Percentiles rank a stretch among this genome's conserved stretches.
Evolutionary conservation across 2,888 invertebrate species (phyloP).

Genomic region (Eilema caniola): DNA sequence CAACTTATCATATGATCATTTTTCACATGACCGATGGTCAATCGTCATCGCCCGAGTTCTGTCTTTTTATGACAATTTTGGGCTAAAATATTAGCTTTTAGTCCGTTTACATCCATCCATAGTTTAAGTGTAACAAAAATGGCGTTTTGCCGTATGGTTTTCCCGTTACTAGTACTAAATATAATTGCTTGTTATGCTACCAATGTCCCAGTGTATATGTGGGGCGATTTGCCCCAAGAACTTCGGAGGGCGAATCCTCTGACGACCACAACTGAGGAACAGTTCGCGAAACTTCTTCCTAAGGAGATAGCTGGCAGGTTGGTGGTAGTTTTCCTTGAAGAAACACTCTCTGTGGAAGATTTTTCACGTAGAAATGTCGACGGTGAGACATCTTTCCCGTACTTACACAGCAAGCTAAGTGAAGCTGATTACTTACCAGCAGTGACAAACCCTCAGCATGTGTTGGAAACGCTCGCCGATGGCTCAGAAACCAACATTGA

Average conservation of each 20-base stretch:
- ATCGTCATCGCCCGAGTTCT: slow-evolving; percentile 74
- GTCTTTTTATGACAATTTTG: slow-evolving; percentile 74
- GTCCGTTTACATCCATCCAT: slow-evolving; percentile 76
- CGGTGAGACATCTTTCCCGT: slow-evolving; percentile 73
- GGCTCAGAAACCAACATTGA: slow-evolving; percentile 66
- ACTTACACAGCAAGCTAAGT: slow-evolving; percentile 67
- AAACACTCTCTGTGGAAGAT: slow-evolving; percentile 87
- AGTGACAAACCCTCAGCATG: slow-evolving; percentile 87
- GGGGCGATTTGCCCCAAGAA: slow-evolving; percentile 78
- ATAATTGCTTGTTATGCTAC: slow-evolving; percentile 69
- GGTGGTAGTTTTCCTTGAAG: slow-evolving; percentile 83
- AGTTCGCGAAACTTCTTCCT: slow-evolving; percentile 72
- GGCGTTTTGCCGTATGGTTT: slow-evolving; percentile 81
- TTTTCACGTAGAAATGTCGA: slow-evolving; percentile 81
- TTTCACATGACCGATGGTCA: slow-evolving; percentile 84
- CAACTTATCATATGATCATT: slow-evolving; percentile 83
- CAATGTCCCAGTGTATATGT: slow-evolving; percentile 87
- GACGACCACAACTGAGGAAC: slow-evolving; percentile 58
- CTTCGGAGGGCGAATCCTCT: slow-evolving; percentile 69
- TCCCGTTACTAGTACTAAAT: slow-evolving; percentile 77
- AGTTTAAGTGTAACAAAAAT: slow-evolving; percentile 70
- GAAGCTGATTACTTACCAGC: slow-evolving; percentile 86
- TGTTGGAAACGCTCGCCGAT: slow-evolving; percentile 82
- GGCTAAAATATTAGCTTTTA: slow-evolving; percentile 71
- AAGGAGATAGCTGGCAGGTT: slow-evolving; percentile 72